A percentile compares a stretch with the other conserved stretches of the same genome.
These are phyloP conservation scores for Conops quadrifasciatus DNA, from an alignment of 2,888 invertebrate species.

Conservation along the genomic window DNA sequence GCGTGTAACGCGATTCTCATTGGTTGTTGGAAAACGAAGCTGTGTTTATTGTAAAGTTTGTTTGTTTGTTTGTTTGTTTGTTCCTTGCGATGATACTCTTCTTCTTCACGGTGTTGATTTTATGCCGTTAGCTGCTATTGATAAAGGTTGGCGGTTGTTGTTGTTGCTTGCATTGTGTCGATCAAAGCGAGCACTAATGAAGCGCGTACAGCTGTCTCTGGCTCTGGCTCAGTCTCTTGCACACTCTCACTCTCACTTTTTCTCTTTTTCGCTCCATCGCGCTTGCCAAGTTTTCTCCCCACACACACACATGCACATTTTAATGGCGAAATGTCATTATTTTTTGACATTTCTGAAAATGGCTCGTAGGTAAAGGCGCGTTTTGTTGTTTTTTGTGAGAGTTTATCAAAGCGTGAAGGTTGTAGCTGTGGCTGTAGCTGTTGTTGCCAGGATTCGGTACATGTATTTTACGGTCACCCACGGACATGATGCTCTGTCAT, in stretches of 20 bases:
- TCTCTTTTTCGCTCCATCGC: background rate
- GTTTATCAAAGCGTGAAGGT: conserved; percentile 65
- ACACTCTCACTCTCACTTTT: conserved; percentile 1
- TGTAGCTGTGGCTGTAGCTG: conserved; percentile 40
- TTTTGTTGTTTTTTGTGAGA: conserved; percentile 55
- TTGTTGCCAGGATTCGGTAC: conserved; percentile 38
- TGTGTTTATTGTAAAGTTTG: conserved; percentile 16
- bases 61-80: conserved; percentile 8
- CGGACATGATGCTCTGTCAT: conserved; percentile 35
- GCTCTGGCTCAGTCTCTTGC: background rate
- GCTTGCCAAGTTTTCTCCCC: background rate
- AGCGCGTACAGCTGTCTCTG: conserved; percentile 20
- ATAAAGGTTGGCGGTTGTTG: conserved; percentile 25
- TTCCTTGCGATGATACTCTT: conserved; percentile 6
- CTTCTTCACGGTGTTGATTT: conserved; percentile 37
- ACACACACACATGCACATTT: no score
- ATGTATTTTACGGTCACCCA: conserved; percentile 38
- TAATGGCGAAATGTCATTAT: conserved; percentile 35
- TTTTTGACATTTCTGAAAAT: conserved; percentile 48
- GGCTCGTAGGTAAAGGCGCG: conserved; percentile 50
- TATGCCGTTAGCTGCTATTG: conserved; percentile 40
- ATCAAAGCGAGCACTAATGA: conserved; percentile 23
- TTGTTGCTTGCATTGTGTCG: conserved; percentile 42
- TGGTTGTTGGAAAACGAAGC: conserved; percentile 19
- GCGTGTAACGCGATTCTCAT: conserved; percentile 2